Conservation (phyloP, 37 sponge, comb jelly and placozoan genomes). For the Mnemiopsis leidyi region DNA sequence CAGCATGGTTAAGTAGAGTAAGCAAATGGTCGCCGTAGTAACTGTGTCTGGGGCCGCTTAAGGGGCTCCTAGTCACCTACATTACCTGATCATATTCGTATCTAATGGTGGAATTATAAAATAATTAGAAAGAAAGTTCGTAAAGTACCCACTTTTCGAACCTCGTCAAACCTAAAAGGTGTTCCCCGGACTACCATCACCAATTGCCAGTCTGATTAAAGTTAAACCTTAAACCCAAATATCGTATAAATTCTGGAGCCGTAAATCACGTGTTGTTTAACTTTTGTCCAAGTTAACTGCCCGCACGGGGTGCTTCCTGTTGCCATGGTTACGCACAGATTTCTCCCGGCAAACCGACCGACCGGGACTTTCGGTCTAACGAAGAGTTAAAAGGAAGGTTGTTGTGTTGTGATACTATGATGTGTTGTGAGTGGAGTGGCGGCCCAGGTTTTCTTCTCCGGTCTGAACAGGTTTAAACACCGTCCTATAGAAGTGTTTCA, state of each 20-base stretch:
- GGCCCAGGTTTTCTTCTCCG: neutral
- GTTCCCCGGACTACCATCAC: too few species aligned
- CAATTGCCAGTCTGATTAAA: too few species aligned
- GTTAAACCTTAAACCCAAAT: neutral
- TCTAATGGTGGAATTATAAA: too few species aligned
- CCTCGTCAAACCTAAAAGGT: too few species aligned
- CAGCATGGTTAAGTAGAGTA: too few species aligned
- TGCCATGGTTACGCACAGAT: neutral
- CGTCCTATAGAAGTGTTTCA: neutral
- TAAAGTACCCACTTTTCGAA: too few species aligned
- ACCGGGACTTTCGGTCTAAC: neutral
- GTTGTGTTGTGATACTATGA: neutral
- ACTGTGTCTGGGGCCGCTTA: too few species aligned
- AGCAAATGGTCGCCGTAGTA: too few species aligned
- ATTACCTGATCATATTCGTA: too few species aligned
- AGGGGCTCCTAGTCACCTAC: too few species aligned
- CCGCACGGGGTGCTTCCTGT: neutral
- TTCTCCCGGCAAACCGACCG: neutral
- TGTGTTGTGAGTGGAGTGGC: neutral
- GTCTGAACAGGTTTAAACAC: neutral
- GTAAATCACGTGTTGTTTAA: neutral
- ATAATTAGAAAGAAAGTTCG: too few species aligned
- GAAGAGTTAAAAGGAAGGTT: neutral
- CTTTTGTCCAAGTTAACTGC: neutral
- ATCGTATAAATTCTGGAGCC: neutral